Evolutionary conservation across 2,113 vertebrate genomes (phyloP).

Genomic region (Phainopepla nitens): DNA sequence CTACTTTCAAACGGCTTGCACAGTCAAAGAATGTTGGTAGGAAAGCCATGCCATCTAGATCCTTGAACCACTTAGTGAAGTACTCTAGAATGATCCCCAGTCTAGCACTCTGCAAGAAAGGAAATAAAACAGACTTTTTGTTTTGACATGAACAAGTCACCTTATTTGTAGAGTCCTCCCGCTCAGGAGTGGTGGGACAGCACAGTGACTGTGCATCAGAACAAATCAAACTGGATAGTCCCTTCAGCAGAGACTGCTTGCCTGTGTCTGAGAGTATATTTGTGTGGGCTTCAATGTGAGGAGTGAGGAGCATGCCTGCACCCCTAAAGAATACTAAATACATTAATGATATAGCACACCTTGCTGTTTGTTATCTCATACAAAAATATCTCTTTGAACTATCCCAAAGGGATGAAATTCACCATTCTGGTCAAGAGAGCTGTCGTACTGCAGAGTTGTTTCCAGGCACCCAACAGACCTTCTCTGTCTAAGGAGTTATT

Average conservation of each 20-base stretch:
- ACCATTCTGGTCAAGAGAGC: background rate
- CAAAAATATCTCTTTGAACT: background rate
- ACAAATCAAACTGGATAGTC: accelerated
- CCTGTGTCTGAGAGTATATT: accelerated
- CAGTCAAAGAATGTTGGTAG: background rate
- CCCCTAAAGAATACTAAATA: background rate
- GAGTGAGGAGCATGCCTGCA: background rate
- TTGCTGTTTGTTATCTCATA: background rate
- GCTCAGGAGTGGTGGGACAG: accelerated
- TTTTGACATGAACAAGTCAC: background rate
- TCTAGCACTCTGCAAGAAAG: background rate
- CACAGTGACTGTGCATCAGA: background rate
- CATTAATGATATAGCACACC: background rate
- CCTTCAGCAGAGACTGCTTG: background rate
- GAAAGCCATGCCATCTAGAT: background rate
- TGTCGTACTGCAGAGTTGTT: background rate
- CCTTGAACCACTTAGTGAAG: background rate
- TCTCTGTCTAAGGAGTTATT: background rate
- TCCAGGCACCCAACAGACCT: background rate
- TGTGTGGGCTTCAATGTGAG: background rate
- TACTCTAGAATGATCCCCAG: background rate
- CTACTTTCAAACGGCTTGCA: background rate
- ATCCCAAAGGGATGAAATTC: background rate
- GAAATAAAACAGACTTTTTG: background rate
- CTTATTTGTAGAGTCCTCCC: background rate